Percentiles rank a stretch among this genome's conserved stretches.
Evolutionary conservation across 2,113 vertebrate species (phyloP).

Genomic region (Microcebus tavaratra): DNA sequence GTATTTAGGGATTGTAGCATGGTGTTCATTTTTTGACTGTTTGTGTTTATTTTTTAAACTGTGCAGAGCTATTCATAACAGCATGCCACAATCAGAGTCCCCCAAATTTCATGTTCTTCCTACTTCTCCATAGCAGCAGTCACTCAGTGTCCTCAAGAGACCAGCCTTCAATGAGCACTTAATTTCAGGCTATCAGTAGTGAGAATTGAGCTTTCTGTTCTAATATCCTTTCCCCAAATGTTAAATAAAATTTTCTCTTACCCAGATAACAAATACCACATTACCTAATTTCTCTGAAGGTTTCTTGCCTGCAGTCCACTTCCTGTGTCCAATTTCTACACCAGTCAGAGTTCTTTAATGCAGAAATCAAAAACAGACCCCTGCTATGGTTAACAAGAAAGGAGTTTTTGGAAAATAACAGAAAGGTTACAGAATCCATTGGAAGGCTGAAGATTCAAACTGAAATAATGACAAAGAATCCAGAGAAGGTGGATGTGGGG

Average conservation of each 20-base stretch:
- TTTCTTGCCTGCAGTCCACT: background rate
- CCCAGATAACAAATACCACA: background rate
- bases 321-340: background rate
- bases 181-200: background rate
- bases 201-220: background rate
- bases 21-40: background rate
- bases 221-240: background rate
- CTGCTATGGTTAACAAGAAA: background rate
- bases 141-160: background rate
- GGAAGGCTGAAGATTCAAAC: background rate
- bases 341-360: background rate
- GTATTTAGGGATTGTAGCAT: background rate
- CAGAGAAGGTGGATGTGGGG: background rate
- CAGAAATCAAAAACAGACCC: constrained; percentile 25
- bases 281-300: background rate
- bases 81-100: rapidly evolving
- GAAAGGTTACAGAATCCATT: background rate
- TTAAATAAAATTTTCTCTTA: constrained; percentile 15
- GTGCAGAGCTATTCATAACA: background rate
- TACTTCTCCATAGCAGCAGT: background rate
- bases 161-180: background rate
- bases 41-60: too few relatives aligned
- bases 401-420: background rate
- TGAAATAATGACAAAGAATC: background rate
- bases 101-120: background rate